These are phyloP conservation scores for Tineola bisselliella DNA, from an alignment of 2,888 invertebrate species.

Conservation along the genomic window DNA sequence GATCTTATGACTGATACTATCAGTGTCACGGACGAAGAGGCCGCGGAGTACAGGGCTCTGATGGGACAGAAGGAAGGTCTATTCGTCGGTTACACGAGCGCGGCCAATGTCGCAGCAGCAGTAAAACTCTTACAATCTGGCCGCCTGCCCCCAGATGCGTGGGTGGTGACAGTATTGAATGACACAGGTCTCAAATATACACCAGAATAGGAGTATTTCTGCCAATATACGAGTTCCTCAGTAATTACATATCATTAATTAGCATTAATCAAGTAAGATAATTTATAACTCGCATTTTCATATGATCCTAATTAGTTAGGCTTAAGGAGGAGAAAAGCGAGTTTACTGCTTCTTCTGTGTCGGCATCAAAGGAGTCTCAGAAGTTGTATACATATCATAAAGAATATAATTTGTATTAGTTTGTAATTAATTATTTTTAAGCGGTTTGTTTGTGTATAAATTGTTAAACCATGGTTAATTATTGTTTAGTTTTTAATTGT, in stretches of 20 bases:
- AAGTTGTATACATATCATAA: neutral
- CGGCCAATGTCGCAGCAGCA: conserved; percentile 54
- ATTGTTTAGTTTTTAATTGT: neutral
- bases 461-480: conserved; percentile 3
- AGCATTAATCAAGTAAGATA: neutral
- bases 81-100: conserved; percentile 57
- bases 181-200: conserved; percentile 56
- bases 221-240: neutral
- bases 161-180: conserved; percentile 50
- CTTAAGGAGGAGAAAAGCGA: neutral
- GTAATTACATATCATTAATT: conserved; percentile 1
- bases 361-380: neutral
- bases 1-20: conserved; percentile 50
- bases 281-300: neutral
- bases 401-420: neutral
- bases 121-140: conserved; percentile 49
- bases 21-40: conserved; percentile 48
- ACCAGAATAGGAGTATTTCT: conserved; percentile 23
- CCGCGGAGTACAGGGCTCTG: conserved; percentile 38
- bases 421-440: neutral
- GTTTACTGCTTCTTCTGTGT: neutral
- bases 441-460: neutral
- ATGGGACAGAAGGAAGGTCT: conserved; percentile 52
- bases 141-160: conserved; percentile 40
- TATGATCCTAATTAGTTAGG: neutral